These are phyloP conservation scores for Aspidapion aeneum DNA, from an alignment of 2,888 invertebrate genomes.

Conservation along the genomic window DNA sequence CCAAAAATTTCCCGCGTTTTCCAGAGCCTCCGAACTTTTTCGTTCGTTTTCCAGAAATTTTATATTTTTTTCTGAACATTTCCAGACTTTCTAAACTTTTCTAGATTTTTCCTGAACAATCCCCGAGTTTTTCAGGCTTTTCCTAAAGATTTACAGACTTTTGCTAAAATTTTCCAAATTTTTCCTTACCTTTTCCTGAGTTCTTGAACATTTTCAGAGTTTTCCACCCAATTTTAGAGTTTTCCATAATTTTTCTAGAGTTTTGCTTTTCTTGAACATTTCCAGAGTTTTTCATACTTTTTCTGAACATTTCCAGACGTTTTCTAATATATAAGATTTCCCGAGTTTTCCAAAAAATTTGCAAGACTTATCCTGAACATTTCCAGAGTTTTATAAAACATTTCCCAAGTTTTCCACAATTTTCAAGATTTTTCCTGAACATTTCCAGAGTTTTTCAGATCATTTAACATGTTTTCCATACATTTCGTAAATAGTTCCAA, in stretches of 20 bases:
- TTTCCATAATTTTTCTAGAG: neutral
- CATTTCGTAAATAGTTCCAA: neutral
- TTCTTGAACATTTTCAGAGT: neutral
- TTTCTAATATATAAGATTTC: neutral
- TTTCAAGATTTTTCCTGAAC: neutral
- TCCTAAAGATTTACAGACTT: neutral
- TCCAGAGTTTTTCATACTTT: neutral
- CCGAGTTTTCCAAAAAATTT: neutral
- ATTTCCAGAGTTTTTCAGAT: neutral
- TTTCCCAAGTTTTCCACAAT: neutral
- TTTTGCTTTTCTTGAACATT: neutral
- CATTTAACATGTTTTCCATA: neutral
- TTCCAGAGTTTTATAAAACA: neutral
- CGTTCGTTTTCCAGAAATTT: too few relatives aligned
- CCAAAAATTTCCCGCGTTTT: neutral
- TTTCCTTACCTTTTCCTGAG: neutral
- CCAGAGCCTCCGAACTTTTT: neutral
- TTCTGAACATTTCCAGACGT: neutral
- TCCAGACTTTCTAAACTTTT: neutral
- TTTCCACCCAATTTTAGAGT: neutral
- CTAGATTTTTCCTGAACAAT: neutral
- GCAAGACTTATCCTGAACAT: neutral
- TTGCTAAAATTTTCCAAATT: neutral
- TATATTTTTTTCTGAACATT: neutral
- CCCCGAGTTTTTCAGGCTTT: neutral